Evolutionary conservation across 37 sponge, comb jelly and placozoan genomes (phyloP), one percentile per base, ranked within the genome.

Genomic region (Dysidea cf. avara): DNA sequence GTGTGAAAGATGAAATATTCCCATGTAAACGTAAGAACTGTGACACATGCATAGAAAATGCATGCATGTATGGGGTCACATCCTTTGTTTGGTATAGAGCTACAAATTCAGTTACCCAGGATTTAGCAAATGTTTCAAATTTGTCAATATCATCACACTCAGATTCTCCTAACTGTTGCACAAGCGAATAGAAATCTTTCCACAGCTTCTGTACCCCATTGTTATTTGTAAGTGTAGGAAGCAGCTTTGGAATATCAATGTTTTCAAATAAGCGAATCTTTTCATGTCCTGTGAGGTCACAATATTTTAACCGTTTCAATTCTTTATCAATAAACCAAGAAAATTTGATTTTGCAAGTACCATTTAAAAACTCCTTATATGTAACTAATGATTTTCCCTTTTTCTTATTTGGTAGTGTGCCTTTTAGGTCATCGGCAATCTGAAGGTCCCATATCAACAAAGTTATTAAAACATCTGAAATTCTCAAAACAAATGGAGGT

Each of bases 401-500:
- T 2, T 54, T 39, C 13, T 35, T 37, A 32, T 38, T 56, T 13
- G 13, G 25, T n/a, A n/a, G n/a, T 1, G 3, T 55, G 12, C 5
- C 3, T 33, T 71, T 71, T 12, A 71, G 32, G 2, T 43, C 72
- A 71, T 71, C 72, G 16, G 38, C 26, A 4, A 24, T 21, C 35
- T 22, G 20, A 5, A 71, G 40, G 1, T 71, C 72, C 39, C 3
- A 1, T n/a, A 71, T 56, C 3, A 71, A 43, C 4, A 71, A 43
- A 40, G 55, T 71, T 1, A 71, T 56, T 2, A 71, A 29, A 3
- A 71, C 12, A 30, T 71, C 72, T 2, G 21, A 2, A 18, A 71
- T 56, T 33, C 72, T 31, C 20, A 71, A 33, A 71, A 56, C 1
- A 71, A 24, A 55, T 71, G 72, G 37, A 71, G 72, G 18, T 37